Percentiles rank a stretch among this genome's conserved stretches.
Conservation (phyloP, 2,888 invertebrate species). For the Petrophora chlorosata region DNA sequence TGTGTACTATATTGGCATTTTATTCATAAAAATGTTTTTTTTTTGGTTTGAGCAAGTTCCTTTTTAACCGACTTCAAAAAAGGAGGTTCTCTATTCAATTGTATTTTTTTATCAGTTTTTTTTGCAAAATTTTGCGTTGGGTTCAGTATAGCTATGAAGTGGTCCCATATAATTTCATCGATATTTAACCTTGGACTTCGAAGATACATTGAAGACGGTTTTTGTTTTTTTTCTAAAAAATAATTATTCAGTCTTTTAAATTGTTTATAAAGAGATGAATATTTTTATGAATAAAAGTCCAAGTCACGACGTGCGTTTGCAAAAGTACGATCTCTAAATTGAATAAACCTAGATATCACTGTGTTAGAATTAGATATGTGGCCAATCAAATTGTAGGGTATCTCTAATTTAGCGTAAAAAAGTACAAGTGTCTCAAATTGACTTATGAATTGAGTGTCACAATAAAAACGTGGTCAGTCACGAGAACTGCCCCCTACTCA, state of each 20-base stretch:
- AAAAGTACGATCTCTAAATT: slow-evolving; percentile 8
- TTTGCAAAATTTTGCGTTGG: too few species aligned
- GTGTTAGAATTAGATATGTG: slow-evolving; percentile 3
- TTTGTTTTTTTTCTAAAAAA: too few species aligned
- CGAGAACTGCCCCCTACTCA: too few species aligned
- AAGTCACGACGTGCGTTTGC: slow-evolving; percentile 3
- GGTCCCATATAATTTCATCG: too few species aligned
- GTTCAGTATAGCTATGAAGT: too few species aligned
- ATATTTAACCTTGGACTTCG: too few species aligned
- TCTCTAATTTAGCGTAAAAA: not conserved
- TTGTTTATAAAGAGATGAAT: not conserved
- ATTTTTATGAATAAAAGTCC: slow-evolving; percentile 23
- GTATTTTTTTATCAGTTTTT: too few species aligned
- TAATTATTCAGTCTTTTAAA: too few species aligned
- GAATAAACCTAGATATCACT: not conserved
- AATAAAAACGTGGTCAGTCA: too few species aligned
- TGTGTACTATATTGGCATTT: slow-evolving; percentile 25
- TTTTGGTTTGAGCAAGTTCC: not conserved
- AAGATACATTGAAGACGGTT: too few species aligned
- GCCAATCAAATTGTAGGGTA: not conserved
- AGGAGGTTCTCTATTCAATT: too few species aligned
- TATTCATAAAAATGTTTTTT: slow-evolving; percentile 5
- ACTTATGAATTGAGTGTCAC: too few species aligned
- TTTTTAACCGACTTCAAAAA: not conserved
- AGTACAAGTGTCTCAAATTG: slow-evolving; percentile 3